Conservation (phyloP, 1,140 invertebrate genomes). For the Homalodisca vitripennis region DNA sequence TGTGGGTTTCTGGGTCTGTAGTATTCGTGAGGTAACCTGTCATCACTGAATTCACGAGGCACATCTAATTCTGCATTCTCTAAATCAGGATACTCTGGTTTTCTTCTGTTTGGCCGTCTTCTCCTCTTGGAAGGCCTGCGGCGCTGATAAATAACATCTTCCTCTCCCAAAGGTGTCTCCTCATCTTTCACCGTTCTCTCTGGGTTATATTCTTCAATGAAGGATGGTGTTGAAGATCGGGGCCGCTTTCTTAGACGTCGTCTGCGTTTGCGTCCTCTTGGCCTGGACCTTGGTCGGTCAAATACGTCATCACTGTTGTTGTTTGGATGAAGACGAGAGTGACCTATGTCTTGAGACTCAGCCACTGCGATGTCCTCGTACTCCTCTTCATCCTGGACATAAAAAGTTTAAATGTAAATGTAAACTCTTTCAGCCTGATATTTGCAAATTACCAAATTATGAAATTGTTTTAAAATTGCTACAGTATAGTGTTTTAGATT, state of each 20-base stretch:
- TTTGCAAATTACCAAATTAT: too few relatives aligned
- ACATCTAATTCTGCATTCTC: not conserved
- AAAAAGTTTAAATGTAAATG: not conserved
- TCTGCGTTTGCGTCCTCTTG: constrained; percentile 35
- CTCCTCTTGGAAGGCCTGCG: constrained; percentile 49
- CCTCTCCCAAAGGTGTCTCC: constrained; percentile 38
- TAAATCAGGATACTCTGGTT: not conserved
- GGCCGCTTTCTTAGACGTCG: constrained; percentile 38
- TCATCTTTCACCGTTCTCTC: constrained; percentile 19
- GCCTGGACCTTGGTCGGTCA: not conserved
- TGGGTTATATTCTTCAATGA: constrained; percentile 21
- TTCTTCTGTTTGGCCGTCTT: constrained; percentile 42
- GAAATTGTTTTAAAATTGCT: too few relatives aligned
- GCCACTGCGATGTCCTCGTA: constrained; percentile 29
- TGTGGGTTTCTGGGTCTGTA: constrained; percentile 31
- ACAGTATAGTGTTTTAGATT: too few relatives aligned
- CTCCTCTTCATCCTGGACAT: constrained; percentile 23
- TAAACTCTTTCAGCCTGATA: too few relatives aligned
- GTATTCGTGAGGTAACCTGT: constrained; percentile 1
- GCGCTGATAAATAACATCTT: constrained; percentile 42
- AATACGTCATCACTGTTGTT: constrained; percentile 3
- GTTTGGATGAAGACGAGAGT: constrained; percentile 12
- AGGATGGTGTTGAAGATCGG: constrained; percentile 35
- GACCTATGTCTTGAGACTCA: constrained; percentile 30
- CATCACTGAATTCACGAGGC: not conserved